Evolutionary conservation across 2,113 vertebrate genomes (phyloP), one percentile per base, ranked within the genome.

Genomic region (Heteronetta atricapilla): DNA sequence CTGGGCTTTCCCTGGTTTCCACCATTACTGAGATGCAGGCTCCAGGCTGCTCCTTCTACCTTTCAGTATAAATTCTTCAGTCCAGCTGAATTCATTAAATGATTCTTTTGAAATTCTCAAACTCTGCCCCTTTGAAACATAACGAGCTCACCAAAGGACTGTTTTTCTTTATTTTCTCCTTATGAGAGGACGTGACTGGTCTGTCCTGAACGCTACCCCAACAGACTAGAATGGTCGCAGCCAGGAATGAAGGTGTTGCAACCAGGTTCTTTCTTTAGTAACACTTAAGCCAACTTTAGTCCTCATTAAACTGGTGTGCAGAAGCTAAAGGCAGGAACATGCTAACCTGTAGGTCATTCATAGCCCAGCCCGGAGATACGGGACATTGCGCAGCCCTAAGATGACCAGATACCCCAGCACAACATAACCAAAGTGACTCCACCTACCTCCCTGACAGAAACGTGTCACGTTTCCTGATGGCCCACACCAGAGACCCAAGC

Each of bases 21-120:
- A 55, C 1, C 12, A 44, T 2, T 9, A 70, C 11, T 2, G 0
- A 1, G 3, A 56, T 25, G 28, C 21, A 77, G 29, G 25, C 4
- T 83, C 17, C 48, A 38, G 3, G 10, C 29, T 46, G 62, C 6
- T 46, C 18, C 38, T 53, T 68, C 5, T 15, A 87, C 19, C 36
- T 76, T 48, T 38, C 8, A 76, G 26, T 12, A 48, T 12, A 64
- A 89, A 52, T 68, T 82, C 59, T 60, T 60, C 26, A 34, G 38
- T 46, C 26, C 17, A 52, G 7, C 6, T 21, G 5, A 91, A 89
- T 17, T 67, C 16, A 44, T 40, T 15, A 14, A 36, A 25, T 7
- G 5, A 22, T 22, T 53, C 4, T 85, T 87, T 73, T 40, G 5
- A 73, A 94, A 80, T 22, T 69, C 14, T 46, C 50, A 52, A 36